Evolutionary conservation across 2,797 vertebrate genomes (phyloP).

Genomic region (Mormyrops attenuatus): DNA sequence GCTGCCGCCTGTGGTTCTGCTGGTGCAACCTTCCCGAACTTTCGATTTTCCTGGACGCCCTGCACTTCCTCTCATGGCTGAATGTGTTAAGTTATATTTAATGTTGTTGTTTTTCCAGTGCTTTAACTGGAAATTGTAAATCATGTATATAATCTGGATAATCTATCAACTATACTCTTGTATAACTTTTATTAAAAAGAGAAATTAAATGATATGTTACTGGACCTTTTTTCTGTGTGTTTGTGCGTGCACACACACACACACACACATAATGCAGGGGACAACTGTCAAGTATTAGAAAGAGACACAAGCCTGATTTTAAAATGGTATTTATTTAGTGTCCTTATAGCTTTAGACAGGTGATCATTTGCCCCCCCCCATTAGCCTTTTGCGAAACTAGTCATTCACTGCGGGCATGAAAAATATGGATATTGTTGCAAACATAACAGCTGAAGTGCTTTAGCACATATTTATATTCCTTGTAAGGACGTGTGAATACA

Average conservation of each 20-base stretch:
- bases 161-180: constrained; percentile 33
- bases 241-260: too few species aligned
- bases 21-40: constrained; percentile 22
- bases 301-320: too few species aligned
- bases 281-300: too few species aligned
- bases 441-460: too few species aligned
- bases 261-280: not conserved
- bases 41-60: constrained; percentile 29
- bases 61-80: constrained; percentile 58
- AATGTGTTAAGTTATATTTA: constrained; percentile 64
- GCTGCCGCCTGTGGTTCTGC: constrained; percentile 11
- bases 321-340: too few species aligned
- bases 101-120: constrained; percentile 40
- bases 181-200: constrained; percentile 40
- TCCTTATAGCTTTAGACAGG: too few species aligned
- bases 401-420: too few species aligned
- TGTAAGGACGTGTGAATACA: too few species aligned
- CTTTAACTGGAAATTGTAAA: constrained; percentile 48
- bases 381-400: too few species aligned
- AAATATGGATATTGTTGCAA: too few species aligned
- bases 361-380: too few species aligned
- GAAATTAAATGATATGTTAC: not conserved
- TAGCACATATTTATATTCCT: too few species aligned
- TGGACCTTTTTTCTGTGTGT: not conserved
- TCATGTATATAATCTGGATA: constrained; percentile 52